Percentiles rank a stretch among this genome's conserved stretches.
Conservation (phyloP, 2,797 vertebrate species). For the Luscinia luscinia region DNA sequence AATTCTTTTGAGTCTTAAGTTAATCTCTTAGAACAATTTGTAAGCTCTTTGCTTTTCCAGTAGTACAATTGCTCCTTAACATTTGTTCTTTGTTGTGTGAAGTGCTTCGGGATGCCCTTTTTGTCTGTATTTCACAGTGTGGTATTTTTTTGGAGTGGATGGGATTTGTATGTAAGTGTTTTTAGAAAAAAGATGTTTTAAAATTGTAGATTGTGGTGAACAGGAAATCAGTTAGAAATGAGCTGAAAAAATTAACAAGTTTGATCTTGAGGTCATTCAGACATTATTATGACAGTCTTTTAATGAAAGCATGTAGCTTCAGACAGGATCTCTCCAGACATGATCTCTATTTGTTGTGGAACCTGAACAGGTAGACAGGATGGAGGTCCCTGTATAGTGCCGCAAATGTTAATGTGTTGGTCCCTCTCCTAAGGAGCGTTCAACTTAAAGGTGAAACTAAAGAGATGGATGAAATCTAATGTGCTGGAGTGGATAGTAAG, state of each 20-base stretch:
- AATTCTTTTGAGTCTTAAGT: not conserved
- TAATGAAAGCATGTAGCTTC: not conserved
- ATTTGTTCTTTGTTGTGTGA: not conserved
- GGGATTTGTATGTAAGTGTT: not conserved
- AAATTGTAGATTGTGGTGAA: not conserved
- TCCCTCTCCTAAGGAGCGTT: not conserved
- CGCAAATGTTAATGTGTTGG: not conserved
- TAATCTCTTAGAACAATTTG: not conserved
- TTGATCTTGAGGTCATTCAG: not conserved
- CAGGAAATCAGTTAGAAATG: not conserved
- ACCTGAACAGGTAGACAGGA: conserved; percentile 9
- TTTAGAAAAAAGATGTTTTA: not conserved
- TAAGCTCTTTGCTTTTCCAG: not conserved
- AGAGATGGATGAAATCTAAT: conserved; percentile 35
- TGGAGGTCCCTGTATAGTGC: not conserved
- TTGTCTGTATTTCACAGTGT: not conserved
- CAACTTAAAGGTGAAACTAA: conserved; percentile 15
- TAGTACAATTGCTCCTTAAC: not conserved
- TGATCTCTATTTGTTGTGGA: not conserved
- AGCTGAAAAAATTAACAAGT: not conserved
- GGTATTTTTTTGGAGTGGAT: not conserved
- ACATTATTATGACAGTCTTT: not conserved
- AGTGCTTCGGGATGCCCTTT: not conserved
- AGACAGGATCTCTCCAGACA: not conserved
- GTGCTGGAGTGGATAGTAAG: conserved; percentile 23